Conservation (phyloP, 2,888 invertebrate species). For the Troglohyphantes excavatus region DNA sequence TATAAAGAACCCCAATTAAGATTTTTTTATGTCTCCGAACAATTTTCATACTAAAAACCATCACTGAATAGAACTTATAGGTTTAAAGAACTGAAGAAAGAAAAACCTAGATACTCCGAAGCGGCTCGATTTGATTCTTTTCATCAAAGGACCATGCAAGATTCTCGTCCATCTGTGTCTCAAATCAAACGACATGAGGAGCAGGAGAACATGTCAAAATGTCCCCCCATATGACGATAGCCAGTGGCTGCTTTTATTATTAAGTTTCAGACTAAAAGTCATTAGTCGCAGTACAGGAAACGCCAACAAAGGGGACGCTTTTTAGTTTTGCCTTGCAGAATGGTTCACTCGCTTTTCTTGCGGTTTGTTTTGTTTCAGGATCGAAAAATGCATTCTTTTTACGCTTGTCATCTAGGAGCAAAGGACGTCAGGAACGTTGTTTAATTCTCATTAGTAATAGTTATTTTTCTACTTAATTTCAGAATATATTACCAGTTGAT, state of each 20-base stretch:
- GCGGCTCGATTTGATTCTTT: conserved; percentile 34
- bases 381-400: conserved; percentile 19
- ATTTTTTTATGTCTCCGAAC: too few relatives aligned
- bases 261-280: conserved; percentile 51
- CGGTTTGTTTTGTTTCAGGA: conserved; percentile 26
- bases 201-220: conserved; percentile 34
- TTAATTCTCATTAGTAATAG: too few relatives aligned
- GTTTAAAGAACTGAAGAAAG: too few relatives aligned
- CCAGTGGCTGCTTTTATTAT: conserved; percentile 46
- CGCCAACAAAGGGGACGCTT: conserved; percentile 41
- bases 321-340: conserved; percentile 38
- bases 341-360: conserved; percentile 4
- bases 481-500: too few relatives aligned
- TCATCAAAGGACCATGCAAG: conserved; percentile 71
- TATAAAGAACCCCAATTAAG: too few relatives aligned
- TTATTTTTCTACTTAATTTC: too few relatives aligned
- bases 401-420: conserved; percentile 17
- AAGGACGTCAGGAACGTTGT: conserved; percentile 4
- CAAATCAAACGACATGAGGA: conserved; percentile 39
- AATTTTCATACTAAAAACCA: too few relatives aligned
- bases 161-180: conserved; percentile 72
- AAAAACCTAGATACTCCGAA: background rate
- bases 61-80: too few relatives aligned
- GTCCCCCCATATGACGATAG: conserved; percentile 36
- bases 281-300: conserved; percentile 38